These are phyloP conservation scores for Spodoptera picta DNA, from an alignment of 2,888 invertebrate species.

Conservation along the genomic window DNA sequence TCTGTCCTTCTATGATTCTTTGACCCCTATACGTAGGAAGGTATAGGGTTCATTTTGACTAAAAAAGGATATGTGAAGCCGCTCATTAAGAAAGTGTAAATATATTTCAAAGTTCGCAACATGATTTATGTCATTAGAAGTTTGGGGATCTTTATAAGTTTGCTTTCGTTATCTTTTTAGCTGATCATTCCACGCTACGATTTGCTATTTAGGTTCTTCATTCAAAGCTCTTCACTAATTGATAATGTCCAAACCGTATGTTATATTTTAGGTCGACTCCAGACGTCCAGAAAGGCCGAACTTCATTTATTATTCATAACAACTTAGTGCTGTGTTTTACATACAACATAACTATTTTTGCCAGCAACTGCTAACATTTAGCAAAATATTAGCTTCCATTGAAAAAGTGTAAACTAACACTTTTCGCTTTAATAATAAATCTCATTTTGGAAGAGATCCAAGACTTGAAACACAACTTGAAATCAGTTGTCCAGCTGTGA, in stretches of 20 bases:
- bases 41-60: too few species aligned
- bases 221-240: slow-evolving; percentile 15
- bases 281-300: too few species aligned
- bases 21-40: too few species aligned
- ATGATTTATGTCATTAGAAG: too few species aligned
- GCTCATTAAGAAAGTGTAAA: too few species aligned
- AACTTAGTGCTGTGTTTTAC: background rate
- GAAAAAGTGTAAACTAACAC: slow-evolving; percentile 9
- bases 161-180: slow-evolving; percentile 3
- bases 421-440: slow-evolving; percentile 22
- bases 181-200: background rate
- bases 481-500: slow-evolving; percentile 1
- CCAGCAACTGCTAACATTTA: background rate
- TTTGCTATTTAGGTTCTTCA: slow-evolving; percentile 18
- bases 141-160: background rate
- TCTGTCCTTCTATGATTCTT: too few species aligned
- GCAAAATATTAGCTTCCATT: slow-evolving; percentile 4
- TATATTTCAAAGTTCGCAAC: too few species aligned
- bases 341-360: slow-evolving; percentile 12
- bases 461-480: slow-evolving; percentile 4
- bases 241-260: background rate
- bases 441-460: slow-evolving; percentile 20
- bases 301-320: too few species aligned
- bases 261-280: background rate
- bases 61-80: too few species aligned